phyloP scores from a whole-genome alignment of 2,113 vertebrate genomes.

The Periophthalmus modestus region DNA sequence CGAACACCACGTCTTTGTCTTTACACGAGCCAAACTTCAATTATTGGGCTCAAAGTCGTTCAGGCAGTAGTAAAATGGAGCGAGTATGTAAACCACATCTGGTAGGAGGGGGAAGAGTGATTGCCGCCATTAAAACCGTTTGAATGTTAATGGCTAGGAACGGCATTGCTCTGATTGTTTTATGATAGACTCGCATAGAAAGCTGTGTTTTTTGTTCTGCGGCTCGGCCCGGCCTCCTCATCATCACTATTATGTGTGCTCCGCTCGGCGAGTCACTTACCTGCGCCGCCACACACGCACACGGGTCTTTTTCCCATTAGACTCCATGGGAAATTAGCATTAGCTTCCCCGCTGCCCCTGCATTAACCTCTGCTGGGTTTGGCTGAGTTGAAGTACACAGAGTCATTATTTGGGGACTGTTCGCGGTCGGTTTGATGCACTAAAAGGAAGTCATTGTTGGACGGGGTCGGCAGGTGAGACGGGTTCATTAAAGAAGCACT shows the following conservation, averaged over 20 bases:
- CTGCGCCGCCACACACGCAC: neutral
- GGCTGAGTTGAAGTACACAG: conserved; percentile 4
- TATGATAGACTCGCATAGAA: conserved; percentile 8
- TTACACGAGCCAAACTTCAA: neutral
- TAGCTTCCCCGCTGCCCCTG: neutral
- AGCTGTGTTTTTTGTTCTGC: conserved; percentile 4
- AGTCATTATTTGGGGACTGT: conserved; percentile 17
- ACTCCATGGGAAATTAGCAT: conserved; percentile 15
- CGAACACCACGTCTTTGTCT: neutral
- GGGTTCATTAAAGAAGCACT: no score
- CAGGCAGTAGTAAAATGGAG: neutral
- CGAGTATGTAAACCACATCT: conserved; percentile 1
- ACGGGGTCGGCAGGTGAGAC: neutral
- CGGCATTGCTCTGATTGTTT: conserved; percentile 4
- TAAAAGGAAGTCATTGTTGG: conserved; percentile 35
- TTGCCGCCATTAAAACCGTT: conserved; percentile 14
- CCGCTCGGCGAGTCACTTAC: neutral
- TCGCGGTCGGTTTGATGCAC: conserved; percentile 26
- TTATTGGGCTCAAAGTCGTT: conserved; percentile 1
- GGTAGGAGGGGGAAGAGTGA: conserved; percentile 2
- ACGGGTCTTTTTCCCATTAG: conserved; percentile 5
- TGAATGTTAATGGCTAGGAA: conserved; percentile 13
- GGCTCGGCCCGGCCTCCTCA: conserved; percentile 11
- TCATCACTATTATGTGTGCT: conserved; percentile 6
- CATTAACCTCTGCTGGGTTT: conserved; percentile 13